Conservation (phyloP, 2,888 invertebrate species). For the Halocaridina rubra region DNA sequence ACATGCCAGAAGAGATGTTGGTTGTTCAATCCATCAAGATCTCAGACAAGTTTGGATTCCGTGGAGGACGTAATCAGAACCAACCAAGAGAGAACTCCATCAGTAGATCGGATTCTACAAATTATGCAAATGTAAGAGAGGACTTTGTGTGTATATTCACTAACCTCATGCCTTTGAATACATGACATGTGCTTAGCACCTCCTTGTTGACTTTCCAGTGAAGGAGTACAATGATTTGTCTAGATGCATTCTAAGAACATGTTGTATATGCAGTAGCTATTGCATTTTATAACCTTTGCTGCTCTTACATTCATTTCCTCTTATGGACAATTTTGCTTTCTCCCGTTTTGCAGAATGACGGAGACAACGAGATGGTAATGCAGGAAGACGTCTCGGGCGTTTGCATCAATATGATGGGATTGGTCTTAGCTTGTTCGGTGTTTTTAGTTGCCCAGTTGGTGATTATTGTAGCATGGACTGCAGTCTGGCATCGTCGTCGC, state of each 20-base stretch:
- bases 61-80: slow-evolving; percentile 7
- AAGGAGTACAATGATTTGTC: too few relatives aligned
- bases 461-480: slow-evolving; percentile 88
- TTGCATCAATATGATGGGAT: slow-evolving; percentile 83
- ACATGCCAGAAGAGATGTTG: slow-evolving; percentile 78
- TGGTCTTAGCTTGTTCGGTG: slow-evolving; percentile 85
- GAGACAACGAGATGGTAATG: slow-evolving; percentile 56
- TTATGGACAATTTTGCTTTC: too few relatives aligned
- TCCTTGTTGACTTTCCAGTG: too few relatives aligned
- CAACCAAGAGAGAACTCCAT: slow-evolving; percentile 26
- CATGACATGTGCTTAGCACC: too few relatives aligned
- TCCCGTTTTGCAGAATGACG: slow-evolving; percentile 58
- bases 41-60: slow-evolving; percentile 83
- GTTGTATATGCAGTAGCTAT: too few relatives aligned
- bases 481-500: slow-evolving; percentile 81
- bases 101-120: slow-evolving; percentile 8
- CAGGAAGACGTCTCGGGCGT: slow-evolving; percentile 67
- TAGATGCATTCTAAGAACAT: too few relatives aligned
- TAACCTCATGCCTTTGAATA: too few relatives aligned
- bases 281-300: too few relatives aligned
- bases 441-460: slow-evolving; percentile 89
- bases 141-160: neutral
- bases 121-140: neutral
- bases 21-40: slow-evolving; percentile 92
- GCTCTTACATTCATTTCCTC: too few relatives aligned